Evolutionary conservation across 2,888 invertebrate genomes (phyloP), one percentile per base, ranked within the genome.

Genomic region (Coenonympha glycerion): DNA sequence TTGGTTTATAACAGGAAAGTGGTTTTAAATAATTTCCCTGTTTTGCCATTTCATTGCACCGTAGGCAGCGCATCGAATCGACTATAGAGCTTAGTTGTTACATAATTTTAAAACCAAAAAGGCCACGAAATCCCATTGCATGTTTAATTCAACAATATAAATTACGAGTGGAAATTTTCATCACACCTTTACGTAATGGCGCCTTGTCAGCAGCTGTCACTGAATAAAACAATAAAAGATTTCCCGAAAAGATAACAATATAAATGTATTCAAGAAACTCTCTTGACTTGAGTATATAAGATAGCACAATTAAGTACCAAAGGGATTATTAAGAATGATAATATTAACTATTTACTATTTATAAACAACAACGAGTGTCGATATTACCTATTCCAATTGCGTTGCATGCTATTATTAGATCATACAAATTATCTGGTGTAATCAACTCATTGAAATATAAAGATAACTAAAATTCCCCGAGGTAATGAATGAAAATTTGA

Each of bases 201-300:
- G 37, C 37, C 31, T 13, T 9, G 24, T 8, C 16, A 33, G 8
- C 16, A 33, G 8, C 28, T 8, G 19, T 40, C 16, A 40, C 16
- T 26, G 6, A 37, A 37, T 37, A 39, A 34, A 41, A n/a, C 8
- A 47, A 24, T 30, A 15, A 18, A 33, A 19, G 49, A 36, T 42
- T 42, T 42, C 30, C 9, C 21, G 8, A 37, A 37, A 37, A 21
- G 36, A 36, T 11, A 36, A 36, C n/a, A 19, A 21, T 6, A 6
- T 21, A 19, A 11, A n/a, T 19, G 11, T 28, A 21, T 2, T 33
- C 11, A 40, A 18, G 41, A 47, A 22, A 42, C 40, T 26, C 4
- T n/a, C 36, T 47, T 52, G 5, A 41, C 30, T 47, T 30, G 13
- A 30, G 30, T 30, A 36, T 18, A 19, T 19, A 19, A 19, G 34